Base-by-base conservation (phyloP, 2,888 invertebrate genomes). In the Rotaria sp. region DNA sequence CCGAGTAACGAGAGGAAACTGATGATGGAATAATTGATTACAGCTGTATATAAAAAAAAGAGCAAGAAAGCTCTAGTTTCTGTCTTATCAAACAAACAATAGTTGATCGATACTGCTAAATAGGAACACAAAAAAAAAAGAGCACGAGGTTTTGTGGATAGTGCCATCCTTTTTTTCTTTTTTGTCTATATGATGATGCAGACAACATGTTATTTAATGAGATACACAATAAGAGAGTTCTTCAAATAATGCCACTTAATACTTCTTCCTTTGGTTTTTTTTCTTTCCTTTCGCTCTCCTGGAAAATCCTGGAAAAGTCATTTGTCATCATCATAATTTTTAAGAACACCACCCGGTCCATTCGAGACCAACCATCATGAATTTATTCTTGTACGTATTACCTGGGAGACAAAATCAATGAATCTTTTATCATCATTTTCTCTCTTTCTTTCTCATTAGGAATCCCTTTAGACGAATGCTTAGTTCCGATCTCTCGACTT, bases 11-110 rank as follows among this genome's bases (percentile, higher is more conserved):
- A 80, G 26, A n/a, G 80, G 80, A 80, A 80, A 45, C 80, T 80
- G 45, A 80, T 80, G 80, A 80, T 80, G 45, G 45, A 45, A 80
- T 80, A 80, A 80, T 80, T 80, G 80, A 41, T 80, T 80, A 41
- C 80, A 80, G 80, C 80, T 80, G 80, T 80, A 67, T n/a, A 35
- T 67, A 15, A 67, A 67, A 67, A 67, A 67, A 21, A 35, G 15
- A 67, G 30, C 13, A 21, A 67, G 21, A 67, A 15, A 67, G 67
- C 30, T 18, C 13, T 35, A 67, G 21, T 35, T 67, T 35, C 30
- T 67, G 67, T 67, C 67, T 35, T 18, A 67, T 67, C 21, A 67
- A 67, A 30, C 35, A 67, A 35, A 21, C 21, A 67, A 67, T 67
- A 38, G 4, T 67, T 35, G 67, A 67, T 67, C 35, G 67, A 38